Evolutionary conservation across 1,140 invertebrate species (phyloP), one percentile per base, ranked within the genome.

Genomic region (Drosophila arizonae): DNA sequence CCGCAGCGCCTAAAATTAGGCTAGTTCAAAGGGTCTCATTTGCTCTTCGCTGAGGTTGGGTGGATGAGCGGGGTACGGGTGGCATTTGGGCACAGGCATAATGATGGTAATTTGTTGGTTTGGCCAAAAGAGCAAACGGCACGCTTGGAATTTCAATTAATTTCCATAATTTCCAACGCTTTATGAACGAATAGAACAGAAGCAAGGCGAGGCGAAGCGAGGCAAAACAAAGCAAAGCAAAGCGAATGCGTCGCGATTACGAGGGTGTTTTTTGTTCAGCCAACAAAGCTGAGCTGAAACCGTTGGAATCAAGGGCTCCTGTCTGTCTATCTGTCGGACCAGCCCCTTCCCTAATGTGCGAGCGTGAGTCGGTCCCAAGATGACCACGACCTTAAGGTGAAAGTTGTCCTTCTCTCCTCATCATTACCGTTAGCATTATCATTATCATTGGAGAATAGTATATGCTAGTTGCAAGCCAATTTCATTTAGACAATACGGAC

Each of bases 81-180:
- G 48, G n/a, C 46, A 43, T 51, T 51, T 15, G 54, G 67, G 63
- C 62, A 77, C 58, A 62, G 73, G 77, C 74, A 77, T 90, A 84
- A 89, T 90, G 89, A 90, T 90, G 89, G 85, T 90, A 90, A 90
- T 90, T 90, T 89, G 82, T 89, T 79, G 77, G 84, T 90, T 79
- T 85, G 70, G 79, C 69, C 82, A 90, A 90, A 85, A 90, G 89
- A 87, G 79, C 82, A 90, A 89, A 77, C 72, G 85, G 89, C 72
- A 90, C 84, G 67, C 72, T 77, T 84, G 89, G 89, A 90, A 90
- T 90, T 90, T 90, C 89, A 90, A 90, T 90, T 90, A 90, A 90
- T 90, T 90, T 89, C 85, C 89, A 90, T 90, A 90, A 90, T 90
- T 90, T 89, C 85, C 73, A 89, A 77, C 73, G 84, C 82, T 89